Evolutionary conservation across 1,140 invertebrate genomes (phyloP).

Genomic region (Apis cerana): DNA sequence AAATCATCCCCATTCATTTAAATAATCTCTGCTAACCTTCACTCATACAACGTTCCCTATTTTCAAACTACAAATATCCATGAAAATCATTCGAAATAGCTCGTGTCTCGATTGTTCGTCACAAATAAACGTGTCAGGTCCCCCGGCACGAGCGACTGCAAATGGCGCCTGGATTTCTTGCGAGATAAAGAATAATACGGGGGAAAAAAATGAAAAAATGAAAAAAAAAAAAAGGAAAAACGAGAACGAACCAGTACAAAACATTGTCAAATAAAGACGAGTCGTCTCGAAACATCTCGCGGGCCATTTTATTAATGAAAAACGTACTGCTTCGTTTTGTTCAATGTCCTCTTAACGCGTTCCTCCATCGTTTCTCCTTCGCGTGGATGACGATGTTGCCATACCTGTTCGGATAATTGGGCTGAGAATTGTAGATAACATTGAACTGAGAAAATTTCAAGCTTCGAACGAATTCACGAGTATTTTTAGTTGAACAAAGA

Average conservation of each 20-base stretch:
- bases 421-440: too few relatives aligned
- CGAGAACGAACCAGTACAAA: slow-evolving; percentile 3
- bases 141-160: neutral
- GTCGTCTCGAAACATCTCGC: slow-evolving; percentile 15
- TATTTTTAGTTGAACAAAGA: too few relatives aligned
- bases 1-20: neutral
- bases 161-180: slow-evolving; percentile 4
- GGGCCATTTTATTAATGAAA: slow-evolving; percentile 47
- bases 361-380: neutral
- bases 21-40: neutral
- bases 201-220: neutral
- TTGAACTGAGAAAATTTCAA: too few relatives aligned
- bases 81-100: neutral
- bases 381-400: neutral
- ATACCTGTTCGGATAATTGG: slow-evolving; percentile 10
- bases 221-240: neutral
- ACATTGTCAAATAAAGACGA: neutral
- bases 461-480: too few relatives aligned
- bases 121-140: slow-evolving; percentile 22
- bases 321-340: slow-evolving; percentile 13
- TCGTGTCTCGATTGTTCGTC: neutral
- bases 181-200: neutral
- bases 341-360: too few relatives aligned
- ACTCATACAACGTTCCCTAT: neutral
- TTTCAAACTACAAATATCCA: neutral